phyloP scores from a whole-genome alignment of 1,140 invertebrate genomes.

The Drosophila nasuta region DNA sequence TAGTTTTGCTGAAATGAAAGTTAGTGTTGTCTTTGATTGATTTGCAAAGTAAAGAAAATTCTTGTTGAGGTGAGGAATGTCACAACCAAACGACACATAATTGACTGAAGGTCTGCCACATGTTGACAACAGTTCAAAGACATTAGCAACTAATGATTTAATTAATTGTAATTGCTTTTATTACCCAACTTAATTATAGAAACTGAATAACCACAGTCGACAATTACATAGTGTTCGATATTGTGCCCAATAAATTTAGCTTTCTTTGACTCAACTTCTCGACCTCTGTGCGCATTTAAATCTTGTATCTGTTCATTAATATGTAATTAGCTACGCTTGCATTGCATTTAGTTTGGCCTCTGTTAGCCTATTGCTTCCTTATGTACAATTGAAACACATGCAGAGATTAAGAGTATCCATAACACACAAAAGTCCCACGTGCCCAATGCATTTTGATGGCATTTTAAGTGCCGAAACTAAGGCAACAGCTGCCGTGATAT shows the following conservation, averaged over 20 bases:
- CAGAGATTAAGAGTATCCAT: conserved; percentile 32
- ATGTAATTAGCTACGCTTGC: conserved; percentile 61
- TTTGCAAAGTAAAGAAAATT: too few species aligned
- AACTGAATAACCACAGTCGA: not conserved
- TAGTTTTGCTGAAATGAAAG: too few species aligned
- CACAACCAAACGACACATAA: too few species aligned
- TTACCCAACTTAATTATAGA: not conserved
- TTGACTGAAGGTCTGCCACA: too few species aligned
- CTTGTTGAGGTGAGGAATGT: too few species aligned
- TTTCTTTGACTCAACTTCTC: not conserved
- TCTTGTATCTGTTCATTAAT: conserved; percentile 43
- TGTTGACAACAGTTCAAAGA: too few species aligned
- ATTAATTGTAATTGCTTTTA: not conserved
- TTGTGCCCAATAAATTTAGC: not conserved
- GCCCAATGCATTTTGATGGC: conserved; percentile 72
- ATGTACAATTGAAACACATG: not conserved
- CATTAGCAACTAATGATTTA: not conserved
- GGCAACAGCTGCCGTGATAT: conserved; percentile 45
- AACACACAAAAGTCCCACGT: conserved; percentile 53
- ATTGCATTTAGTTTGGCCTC: conserved; percentile 34
- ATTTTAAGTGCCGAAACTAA: conserved; percentile 65
- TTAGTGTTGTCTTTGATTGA: too few species aligned
- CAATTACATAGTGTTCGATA: not conserved
- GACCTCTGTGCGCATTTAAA: not conserved
- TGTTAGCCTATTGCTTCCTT: conserved; percentile 4